Evolutionary conservation across 2,888 invertebrate genomes (phyloP).

Genomic region (Amblyjoppa proteus): DNA sequence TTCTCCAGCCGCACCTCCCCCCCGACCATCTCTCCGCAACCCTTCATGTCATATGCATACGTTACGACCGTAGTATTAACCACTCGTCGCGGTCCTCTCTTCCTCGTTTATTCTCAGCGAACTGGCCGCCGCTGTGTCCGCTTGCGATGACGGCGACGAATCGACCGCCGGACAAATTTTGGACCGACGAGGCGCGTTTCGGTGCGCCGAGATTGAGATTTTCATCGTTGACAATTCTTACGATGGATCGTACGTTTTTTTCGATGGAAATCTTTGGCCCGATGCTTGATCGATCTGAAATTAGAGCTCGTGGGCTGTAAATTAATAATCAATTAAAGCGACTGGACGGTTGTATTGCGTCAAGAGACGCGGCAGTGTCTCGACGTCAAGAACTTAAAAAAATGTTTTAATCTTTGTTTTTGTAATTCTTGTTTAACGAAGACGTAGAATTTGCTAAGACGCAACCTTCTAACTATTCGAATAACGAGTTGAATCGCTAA

Average conservation of each 20-base stretch:
- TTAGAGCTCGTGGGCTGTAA: not conserved
- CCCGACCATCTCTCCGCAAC: slow-evolving; percentile 73
- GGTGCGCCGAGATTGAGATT: not conserved
- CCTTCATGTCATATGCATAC: slow-evolving; percentile 80
- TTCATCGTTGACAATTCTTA: not conserved
- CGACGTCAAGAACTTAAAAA: no score
- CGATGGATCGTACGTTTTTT: not conserved
- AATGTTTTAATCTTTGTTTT: no score
- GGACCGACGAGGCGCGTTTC: not conserved
- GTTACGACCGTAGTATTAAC: slow-evolving; percentile 73
- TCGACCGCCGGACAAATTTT: slow-evolving; percentile 9
- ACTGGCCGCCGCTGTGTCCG: slow-evolving; percentile 15
- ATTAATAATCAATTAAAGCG: no score
- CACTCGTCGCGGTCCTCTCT: slow-evolving; percentile 56
- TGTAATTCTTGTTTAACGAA: no score
- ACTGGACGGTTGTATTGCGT: no score
- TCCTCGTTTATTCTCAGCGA: slow-evolving; percentile 40
- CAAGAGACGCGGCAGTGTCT: no score
- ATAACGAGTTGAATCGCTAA: no score
- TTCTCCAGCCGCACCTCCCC: slow-evolving; percentile 58
- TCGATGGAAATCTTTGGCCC: not conserved
- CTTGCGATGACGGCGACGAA: slow-evolving; percentile 30
- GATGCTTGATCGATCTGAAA: not conserved
- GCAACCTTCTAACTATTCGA: no score
- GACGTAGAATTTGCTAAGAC: no score